These are phyloP conservation scores for Eurystomus glaucurus DNA, from an alignment of 2,797 vertebrate genomes.

Conservation along the genomic window DNA sequence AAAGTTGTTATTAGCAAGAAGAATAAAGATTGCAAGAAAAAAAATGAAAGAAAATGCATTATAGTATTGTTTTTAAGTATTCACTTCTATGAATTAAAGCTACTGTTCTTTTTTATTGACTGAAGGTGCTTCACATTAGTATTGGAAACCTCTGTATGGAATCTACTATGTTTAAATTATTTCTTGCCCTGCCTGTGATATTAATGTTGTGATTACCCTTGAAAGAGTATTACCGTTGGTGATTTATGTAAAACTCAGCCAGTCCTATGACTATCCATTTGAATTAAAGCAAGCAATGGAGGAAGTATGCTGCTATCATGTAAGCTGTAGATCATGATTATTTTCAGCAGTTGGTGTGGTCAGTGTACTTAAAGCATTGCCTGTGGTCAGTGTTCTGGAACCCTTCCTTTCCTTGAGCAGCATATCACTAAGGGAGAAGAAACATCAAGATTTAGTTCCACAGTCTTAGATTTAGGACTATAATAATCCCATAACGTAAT, in stretches of 20 bases:
- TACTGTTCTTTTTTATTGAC: constrained; percentile 48
- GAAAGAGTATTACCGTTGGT: constrained; percentile 50
- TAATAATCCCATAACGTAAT: background rate
- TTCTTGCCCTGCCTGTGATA: constrained; percentile 72
- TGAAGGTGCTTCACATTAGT: constrained; percentile 63
- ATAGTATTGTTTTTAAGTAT: constrained; percentile 24
- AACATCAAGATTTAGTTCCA: background rate
- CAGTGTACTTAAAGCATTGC: background rate
- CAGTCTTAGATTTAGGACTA: background rate
- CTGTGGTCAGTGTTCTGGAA: constrained; percentile 16
- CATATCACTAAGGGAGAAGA: background rate
- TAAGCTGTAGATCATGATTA: background rate
- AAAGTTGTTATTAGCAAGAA: background rate
- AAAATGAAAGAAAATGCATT: background rate
- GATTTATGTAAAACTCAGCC: constrained; percentile 67
- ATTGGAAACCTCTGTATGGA: constrained; percentile 55
- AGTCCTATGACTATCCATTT: constrained; percentile 33
- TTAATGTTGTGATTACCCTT: constrained; percentile 74
- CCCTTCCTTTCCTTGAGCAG: background rate
- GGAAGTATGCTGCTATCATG: background rate
- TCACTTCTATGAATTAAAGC: constrained; percentile 13
- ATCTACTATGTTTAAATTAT: constrained; percentile 78
- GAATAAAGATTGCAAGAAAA: background rate
- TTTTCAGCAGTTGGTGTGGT: background rate
- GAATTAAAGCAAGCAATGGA: constrained; percentile 53